Percentiles rank a stretch among this genome's conserved stretches.
These are phyloP conservation scores for Monarcha castaneiventris DNA, from an alignment of 2,113 vertebrate genomes.

Conservation along the genomic window DNA sequence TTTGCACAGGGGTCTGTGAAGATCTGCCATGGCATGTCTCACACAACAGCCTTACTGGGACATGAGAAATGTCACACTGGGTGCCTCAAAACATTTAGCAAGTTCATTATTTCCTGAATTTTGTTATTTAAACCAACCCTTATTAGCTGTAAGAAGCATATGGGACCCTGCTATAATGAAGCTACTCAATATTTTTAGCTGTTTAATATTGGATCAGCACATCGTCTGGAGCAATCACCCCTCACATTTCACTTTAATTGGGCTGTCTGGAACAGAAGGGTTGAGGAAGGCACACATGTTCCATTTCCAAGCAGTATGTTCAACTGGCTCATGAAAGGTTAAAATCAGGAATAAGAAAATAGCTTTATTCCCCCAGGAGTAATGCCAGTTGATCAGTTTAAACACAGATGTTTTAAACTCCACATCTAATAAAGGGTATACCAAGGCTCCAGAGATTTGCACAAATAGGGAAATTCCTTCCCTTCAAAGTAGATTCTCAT, in stretches of 20 bases:
- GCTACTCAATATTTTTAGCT: slow-evolving; percentile 41
- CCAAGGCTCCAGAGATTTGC: neutral
- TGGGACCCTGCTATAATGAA: slow-evolving; percentile 15
- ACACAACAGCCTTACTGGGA: neutral
- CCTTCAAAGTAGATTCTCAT: neutral
- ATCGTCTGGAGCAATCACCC: slow-evolving; percentile 33
- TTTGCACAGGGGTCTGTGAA: neutral
- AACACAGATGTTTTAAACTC: slow-evolving; percentile 43
- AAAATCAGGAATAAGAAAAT: slow-evolving; percentile 35
- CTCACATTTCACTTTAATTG: slow-evolving; percentile 35
- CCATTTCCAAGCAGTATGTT: neutral
- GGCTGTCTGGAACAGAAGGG: slow-evolving; percentile 43
- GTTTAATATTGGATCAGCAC: slow-evolving; percentile 45
- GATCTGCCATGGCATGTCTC: neutral
- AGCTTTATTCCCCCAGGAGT: slow-evolving; percentile 14
- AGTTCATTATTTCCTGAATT: slow-evolving; percentile 11
- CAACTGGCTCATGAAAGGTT: slow-evolving; percentile 32
- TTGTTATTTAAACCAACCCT: slow-evolving; percentile 7
- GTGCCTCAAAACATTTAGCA: neutral
- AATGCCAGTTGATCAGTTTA: slow-evolving; percentile 22
- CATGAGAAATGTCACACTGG: neutral
- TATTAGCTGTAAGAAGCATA: slow-evolving; percentile 46
- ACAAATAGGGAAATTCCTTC: neutral
- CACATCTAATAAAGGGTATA: neutral
- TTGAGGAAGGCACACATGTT: slow-evolving; percentile 12